A percentile compares a stretch with the other conserved stretches of the same genome.
phyloP scores from a whole-genome alignment of 2,888 invertebrate genomes.

The Spodoptera littoralis region DNA sequence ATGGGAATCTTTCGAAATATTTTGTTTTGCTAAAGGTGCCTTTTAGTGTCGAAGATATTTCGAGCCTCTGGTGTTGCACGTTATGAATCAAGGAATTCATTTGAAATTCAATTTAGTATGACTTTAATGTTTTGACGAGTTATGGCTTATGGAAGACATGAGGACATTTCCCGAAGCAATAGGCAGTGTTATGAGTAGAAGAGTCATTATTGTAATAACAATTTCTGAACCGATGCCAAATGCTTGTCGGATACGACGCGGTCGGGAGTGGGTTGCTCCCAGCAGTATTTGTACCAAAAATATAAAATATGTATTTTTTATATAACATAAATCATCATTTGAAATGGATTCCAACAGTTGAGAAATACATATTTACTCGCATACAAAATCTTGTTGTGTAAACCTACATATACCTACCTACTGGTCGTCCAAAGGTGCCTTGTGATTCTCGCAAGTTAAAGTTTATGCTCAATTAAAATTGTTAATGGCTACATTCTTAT shows the following conservation, averaged over 20 bases:
- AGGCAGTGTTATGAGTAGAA: constrained; percentile 79
- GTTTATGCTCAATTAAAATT: no score
- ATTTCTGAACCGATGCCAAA: constrained; percentile 83
- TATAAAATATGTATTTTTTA: constrained; percentile 73
- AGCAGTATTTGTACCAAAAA: constrained; percentile 74
- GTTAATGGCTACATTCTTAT: no score
- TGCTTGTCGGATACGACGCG: constrained; percentile 70
- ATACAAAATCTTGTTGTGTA: neutral
- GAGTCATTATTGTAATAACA: constrained; percentile 84
- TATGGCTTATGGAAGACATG: constrained; percentile 77
- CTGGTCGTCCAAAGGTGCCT: no score
- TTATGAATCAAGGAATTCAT: constrained; percentile 69
- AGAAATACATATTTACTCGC: constrained; percentile 9
- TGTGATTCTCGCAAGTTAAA: no score
- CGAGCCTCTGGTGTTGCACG: constrained; percentile 6
- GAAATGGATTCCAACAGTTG: constrained; percentile 20
- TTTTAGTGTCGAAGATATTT: constrained; percentile 24
- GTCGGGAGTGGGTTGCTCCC: constrained; percentile 71
- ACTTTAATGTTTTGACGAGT: constrained; percentile 77
- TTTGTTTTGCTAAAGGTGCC: constrained; percentile 42
- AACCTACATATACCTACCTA: no score
- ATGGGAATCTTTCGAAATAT: constrained; percentile 54
- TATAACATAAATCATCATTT: constrained; percentile 70
- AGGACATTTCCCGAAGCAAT: constrained; percentile 79
- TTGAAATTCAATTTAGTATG: constrained; percentile 66